phyloP scores from a whole-genome alignment of 2,797 vertebrate species.

The Thalassophryne amazonica region DNA sequence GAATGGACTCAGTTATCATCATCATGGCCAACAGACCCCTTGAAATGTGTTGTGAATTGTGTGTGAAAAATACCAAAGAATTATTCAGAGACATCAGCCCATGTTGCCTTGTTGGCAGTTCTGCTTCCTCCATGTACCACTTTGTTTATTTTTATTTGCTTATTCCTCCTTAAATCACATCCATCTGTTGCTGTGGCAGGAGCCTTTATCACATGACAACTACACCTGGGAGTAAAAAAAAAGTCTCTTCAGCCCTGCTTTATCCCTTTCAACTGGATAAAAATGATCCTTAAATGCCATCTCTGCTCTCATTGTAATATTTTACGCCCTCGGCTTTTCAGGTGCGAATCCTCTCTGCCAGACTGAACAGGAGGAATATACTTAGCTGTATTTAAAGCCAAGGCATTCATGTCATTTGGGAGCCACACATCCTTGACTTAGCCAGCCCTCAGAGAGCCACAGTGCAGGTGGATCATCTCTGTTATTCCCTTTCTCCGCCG shows the following conservation, averaged over 20 bases:
- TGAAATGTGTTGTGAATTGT: too few species aligned
- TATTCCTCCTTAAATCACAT: constrained; percentile 34
- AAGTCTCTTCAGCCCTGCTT: constrained; percentile 16
- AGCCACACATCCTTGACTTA: constrained; percentile 50
- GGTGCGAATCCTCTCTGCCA: constrained; percentile 40
- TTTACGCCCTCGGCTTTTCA: constrained; percentile 29
- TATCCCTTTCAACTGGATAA: constrained; percentile 14
- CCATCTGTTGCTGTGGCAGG: constrained; percentile 35
- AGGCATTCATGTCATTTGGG: constrained; percentile 58
- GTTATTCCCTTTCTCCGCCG: constrained; percentile 41
- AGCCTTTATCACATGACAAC: constrained; percentile 34
- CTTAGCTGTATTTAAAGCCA: constrained; percentile 50
- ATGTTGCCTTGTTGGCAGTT: not conserved
- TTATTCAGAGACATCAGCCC: constrained; percentile 17
- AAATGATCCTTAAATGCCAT: constrained; percentile 45
- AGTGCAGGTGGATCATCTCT: constrained; percentile 61
- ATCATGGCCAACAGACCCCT: too few species aligned
- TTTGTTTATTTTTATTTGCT: constrained; percentile 30
- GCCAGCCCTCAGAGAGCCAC: constrained; percentile 48
- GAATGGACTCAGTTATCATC: too few species aligned
- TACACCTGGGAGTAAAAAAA: constrained; percentile 41
- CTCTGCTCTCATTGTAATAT: constrained; percentile 32
- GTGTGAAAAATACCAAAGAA: not conserved
- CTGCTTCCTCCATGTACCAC: not conserved
- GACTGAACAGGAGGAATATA: constrained; percentile 46